These are phyloP conservation scores for Balaenoptera acutorostrata DNA, from an alignment of 2,113 vertebrate species.

Conservation along the genomic window DNA sequence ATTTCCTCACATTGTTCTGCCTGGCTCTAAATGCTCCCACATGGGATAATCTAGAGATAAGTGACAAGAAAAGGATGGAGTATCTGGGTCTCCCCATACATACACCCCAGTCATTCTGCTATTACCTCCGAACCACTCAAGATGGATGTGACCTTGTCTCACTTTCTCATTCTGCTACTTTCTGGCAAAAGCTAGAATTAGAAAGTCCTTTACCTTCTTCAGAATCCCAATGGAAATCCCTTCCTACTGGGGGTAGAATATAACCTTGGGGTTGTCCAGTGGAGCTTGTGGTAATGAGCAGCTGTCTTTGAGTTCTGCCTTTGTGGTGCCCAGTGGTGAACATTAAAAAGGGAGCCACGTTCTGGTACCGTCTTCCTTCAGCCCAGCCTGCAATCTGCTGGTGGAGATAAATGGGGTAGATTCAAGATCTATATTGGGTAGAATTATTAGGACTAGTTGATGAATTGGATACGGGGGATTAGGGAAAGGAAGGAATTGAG, in stretches of 20 bases:
- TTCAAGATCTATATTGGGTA: not conserved
- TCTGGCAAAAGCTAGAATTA: not conserved
- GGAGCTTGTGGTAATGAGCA: not conserved
- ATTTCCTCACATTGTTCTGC: conserved; percentile 89
- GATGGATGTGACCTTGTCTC: not conserved
- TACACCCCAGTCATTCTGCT: not conserved
- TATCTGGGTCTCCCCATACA: not conserved
- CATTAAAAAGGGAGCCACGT: no score
- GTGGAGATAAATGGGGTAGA: not conserved
- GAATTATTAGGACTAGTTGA: not conserved
- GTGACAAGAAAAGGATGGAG: not conserved
- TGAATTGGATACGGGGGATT: not conserved
- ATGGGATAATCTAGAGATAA: conserved; percentile 71
- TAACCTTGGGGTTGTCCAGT: not conserved
- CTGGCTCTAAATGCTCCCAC: conserved; percentile 84
- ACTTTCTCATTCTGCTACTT: not conserved
- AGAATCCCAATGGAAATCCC: not conserved
- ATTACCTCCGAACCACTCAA: not conserved
- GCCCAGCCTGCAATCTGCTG: not conserved
- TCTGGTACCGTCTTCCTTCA: not conserved
- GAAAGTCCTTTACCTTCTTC: not conserved
- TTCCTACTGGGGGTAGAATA: not conserved
- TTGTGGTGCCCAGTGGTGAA: not conserved
- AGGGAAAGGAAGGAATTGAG: not conserved
- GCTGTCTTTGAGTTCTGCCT: not conserved